These are phyloP conservation scores for Alitta virens DNA, from an alignment of 2,888 invertebrate species.

Conservation along the genomic window DNA sequence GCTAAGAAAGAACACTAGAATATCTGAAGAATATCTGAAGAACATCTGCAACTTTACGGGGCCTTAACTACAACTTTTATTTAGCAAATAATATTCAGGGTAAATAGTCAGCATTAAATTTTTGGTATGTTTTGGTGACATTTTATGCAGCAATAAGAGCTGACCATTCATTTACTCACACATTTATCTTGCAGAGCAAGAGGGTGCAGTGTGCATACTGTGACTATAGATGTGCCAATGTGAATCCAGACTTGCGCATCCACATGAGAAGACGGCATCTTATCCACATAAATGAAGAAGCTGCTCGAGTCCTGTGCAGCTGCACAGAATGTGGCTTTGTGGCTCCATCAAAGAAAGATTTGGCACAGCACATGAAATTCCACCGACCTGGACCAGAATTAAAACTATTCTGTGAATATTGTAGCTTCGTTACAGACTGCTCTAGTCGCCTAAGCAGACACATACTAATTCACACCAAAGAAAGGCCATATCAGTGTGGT, in stretches of 20 bases:
- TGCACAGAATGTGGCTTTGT: slow-evolving; percentile 46
- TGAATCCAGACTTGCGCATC: slow-evolving; percentile 48
- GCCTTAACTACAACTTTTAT: too few relatives aligned
- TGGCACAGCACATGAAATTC: slow-evolving; percentile 53
- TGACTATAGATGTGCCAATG: slow-evolving; percentile 51
- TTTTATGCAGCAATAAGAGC: too few relatives aligned
- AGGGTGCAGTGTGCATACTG: slow-evolving; percentile 48
- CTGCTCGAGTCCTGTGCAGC: slow-evolving; percentile 34
- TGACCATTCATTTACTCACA: too few relatives aligned
- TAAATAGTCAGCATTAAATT: too few relatives aligned
- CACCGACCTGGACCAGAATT: slow-evolving; percentile 50
- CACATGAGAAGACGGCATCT: slow-evolving; percentile 47
- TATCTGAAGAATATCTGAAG: too few relatives aligned
- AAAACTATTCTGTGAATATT: slow-evolving; percentile 51
- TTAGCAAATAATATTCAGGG: too few relatives aligned
- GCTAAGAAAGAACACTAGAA: too few relatives aligned
- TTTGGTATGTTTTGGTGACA: too few relatives aligned
- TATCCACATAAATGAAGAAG: slow-evolving; percentile 10
- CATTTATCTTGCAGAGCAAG: slow-evolving; percentile 47
- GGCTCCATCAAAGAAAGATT: slow-evolving; percentile 42
- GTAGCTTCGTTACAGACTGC: slow-evolving; percentile 54
- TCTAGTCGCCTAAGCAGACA: slow-evolving; percentile 51
- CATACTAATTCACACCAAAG: slow-evolving; percentile 45
- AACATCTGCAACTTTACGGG: too few relatives aligned
- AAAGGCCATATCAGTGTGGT: slow-evolving; percentile 48